Conservation (phyloP, 1,140 invertebrate genomes). For the Latrodectus geometricus region DNA sequence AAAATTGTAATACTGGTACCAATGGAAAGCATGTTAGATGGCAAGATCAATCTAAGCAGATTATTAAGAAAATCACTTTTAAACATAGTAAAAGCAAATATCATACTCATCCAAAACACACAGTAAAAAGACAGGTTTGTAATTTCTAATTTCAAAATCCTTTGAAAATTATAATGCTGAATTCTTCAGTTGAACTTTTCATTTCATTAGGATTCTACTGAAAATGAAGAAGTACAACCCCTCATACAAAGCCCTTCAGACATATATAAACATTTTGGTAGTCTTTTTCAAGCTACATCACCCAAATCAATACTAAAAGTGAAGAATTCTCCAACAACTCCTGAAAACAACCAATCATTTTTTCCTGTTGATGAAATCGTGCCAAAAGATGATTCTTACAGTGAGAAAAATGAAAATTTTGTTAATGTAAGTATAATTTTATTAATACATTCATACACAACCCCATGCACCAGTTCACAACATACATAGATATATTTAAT, state of each 20-base stretch:
- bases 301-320: conserved; percentile 54
- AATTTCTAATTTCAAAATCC: not conserved
- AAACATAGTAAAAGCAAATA: conserved; percentile 37
- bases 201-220: not conserved
- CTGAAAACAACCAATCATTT: not conserved
- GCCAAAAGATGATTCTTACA: not conserved
- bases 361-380: not conserved
- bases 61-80: conserved; percentile 36
- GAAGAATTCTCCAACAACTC: conserved; percentile 1
- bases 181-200: not conserved
- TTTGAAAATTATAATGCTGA: no score
- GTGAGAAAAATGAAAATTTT: not conserved
- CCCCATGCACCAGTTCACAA: no score
- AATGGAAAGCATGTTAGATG: conserved; percentile 43
- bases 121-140: not conserved
- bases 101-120: not conserved
- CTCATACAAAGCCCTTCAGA: conserved; percentile 46
- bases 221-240: conserved; percentile 18
- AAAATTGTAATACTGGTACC: not conserved
- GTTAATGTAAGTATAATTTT: not conserved
- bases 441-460: not conserved
- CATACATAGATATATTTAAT: no score
- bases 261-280: conserved; percentile 51
- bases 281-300: conserved; percentile 10
- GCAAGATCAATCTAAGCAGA: conserved; percentile 39